These are phyloP conservation scores for Bradypodion pumilum DNA, from an alignment of 2,797 vertebrate genomes.

Conservation along the genomic window DNA sequence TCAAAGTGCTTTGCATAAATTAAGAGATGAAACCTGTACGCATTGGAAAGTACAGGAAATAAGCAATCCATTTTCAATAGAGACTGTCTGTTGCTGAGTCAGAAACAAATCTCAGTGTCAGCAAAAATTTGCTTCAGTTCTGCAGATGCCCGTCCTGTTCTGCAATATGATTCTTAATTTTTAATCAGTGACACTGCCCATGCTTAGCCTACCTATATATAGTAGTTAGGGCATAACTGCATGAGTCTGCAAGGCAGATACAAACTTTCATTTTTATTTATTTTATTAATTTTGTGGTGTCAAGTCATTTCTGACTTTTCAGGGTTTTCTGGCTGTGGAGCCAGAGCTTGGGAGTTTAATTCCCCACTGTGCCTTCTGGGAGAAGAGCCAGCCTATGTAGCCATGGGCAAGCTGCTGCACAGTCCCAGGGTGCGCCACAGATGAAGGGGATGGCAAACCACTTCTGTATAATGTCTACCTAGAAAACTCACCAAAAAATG, in stretches of 20 bases:
- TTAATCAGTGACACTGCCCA: neutral
- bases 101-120: conserved; percentile 17
- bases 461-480: no score
- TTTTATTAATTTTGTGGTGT: no score
- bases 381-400: no score
- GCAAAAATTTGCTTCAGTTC: neutral
- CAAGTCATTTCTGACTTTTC: no score
- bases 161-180: neutral
- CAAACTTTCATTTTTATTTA: neutral
- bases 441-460: no score
- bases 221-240: no score
- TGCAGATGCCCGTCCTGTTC: neutral
- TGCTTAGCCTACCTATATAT: neutral
- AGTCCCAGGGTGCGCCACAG: no score
- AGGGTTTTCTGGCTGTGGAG: no score
- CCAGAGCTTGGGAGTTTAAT: no score
- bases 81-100: neutral
- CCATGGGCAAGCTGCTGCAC: no score
- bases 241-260: neutral
- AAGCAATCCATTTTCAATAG: neutral
- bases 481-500: no score
- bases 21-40: conserved; percentile 25
- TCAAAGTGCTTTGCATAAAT: conserved; percentile 25
- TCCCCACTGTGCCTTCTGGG: no score
- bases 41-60: conserved; percentile 8